Conservation (phyloP, 2,113 vertebrate species). For the Phalacrocorax brasilianus region DNA sequence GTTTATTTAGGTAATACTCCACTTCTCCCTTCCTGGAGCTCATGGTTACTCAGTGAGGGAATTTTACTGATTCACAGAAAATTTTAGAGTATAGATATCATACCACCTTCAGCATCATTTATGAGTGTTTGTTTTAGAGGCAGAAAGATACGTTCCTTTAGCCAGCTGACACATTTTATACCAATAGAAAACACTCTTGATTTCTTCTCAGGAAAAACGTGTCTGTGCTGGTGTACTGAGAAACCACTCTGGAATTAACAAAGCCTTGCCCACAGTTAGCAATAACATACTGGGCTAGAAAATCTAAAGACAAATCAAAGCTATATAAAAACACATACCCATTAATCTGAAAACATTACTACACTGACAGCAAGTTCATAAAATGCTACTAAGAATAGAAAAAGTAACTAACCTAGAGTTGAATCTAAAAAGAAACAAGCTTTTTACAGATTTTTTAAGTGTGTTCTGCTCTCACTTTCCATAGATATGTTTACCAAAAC, state of each 20-base stretch:
- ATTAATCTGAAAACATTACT: not conserved
- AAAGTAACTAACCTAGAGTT: not conserved
- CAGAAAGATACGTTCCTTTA: not conserved
- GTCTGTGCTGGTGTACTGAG: not conserved
- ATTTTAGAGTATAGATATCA: not conserved
- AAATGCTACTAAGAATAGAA: not conserved
- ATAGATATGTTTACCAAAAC: not conserved
- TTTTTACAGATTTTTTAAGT: not conserved
- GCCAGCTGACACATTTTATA: not conserved
- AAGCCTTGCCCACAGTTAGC: not conserved
- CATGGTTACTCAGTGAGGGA: not conserved
- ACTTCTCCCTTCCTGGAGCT: not conserved
- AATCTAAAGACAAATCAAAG: not conserved
- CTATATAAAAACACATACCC: not conserved
- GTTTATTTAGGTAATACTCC: not conserved
- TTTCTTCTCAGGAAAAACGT: not conserved
- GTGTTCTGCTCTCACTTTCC: not conserved
- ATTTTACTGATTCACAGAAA: constrained; percentile 3
- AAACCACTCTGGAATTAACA: not conserved
- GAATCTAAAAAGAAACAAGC: not conserved
- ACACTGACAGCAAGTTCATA: not conserved
- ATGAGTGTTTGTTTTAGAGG: not conserved
- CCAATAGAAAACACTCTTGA: not conserved
- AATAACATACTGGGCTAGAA: not conserved
- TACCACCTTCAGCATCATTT: not conserved